phyloP scores from a whole-genome alignment of 1,140 invertebrate species.

The Diuraphis noxia region DNA sequence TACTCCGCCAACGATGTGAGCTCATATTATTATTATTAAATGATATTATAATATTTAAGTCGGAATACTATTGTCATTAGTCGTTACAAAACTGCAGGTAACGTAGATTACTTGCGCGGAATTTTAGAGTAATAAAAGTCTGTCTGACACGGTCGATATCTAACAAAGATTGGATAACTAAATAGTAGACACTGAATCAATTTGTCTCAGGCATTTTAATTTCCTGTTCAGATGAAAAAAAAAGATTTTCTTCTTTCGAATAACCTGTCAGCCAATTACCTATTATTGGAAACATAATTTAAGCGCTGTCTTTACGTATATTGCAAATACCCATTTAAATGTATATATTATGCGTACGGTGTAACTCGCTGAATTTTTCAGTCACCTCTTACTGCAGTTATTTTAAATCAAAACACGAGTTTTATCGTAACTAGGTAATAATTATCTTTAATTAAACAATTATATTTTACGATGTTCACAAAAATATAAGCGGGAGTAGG shows the following conservation, averaged over 20 bases:
- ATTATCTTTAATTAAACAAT: background rate
- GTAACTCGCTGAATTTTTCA: background rate
- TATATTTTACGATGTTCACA: background rate
- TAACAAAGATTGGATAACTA: background rate
- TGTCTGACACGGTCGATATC: background rate
- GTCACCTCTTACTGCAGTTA: background rate
- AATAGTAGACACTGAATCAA: background rate
- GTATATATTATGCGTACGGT: background rate
- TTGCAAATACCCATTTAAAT: background rate
- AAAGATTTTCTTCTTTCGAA: slow-evolving; percentile 48
- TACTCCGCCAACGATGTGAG: background rate
- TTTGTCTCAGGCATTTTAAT: slow-evolving; percentile 29
- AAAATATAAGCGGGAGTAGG: no score
- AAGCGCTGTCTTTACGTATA: background rate
- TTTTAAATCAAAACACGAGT: background rate
- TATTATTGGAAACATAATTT: slow-evolving; percentile 27
- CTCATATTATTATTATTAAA: background rate
- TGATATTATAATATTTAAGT: no score
- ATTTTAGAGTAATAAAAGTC: background rate
- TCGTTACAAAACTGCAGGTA: background rate
- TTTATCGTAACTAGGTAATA: background rate
- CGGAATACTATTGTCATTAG: no score
- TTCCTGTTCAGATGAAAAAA: background rate
- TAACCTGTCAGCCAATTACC: background rate
- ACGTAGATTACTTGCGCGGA: background rate